A percentile compares a stretch with the other conserved stretches of the same genome.
Conservation (phyloP, 2,113 vertebrate species). For the Aegotheles bennettii region DNA sequence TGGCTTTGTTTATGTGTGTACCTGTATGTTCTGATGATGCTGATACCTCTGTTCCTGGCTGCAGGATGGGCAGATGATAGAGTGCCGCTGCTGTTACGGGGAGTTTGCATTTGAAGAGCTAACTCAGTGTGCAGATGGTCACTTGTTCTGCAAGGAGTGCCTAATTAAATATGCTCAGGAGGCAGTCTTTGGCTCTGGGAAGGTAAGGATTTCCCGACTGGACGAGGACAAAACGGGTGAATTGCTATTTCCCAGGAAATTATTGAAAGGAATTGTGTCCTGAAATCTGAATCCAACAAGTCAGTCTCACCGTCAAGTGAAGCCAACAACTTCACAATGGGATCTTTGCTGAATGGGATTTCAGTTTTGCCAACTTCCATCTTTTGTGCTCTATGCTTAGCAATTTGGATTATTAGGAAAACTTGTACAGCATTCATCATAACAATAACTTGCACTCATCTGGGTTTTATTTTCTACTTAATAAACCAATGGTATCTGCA, state of each 20-base stretch:
- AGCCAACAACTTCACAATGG: not conserved
- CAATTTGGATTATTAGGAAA: not conserved
- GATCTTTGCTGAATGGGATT: not conserved
- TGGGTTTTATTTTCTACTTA: not conserved
- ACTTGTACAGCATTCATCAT: rapidly evolving
- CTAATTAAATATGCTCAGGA: slow-evolving; percentile 96
- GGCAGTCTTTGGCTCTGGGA: slow-evolving; percentile 92
- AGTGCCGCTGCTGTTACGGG: slow-evolving; percentile 94
- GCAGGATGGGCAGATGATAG: slow-evolving; percentile 95
- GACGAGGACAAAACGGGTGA: not conserved
- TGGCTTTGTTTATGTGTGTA: not conserved
- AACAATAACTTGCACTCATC: not conserved
- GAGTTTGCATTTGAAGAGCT: slow-evolving; percentile 96
- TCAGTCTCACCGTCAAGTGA: not conserved
- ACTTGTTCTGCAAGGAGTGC: slow-evolving; percentile 98
- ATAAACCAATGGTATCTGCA: not conserved
- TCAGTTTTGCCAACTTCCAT: not conserved
- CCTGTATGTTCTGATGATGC: not conserved
- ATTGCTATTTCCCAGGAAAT: not conserved
- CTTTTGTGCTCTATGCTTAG: not conserved
- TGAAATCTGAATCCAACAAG: not conserved
- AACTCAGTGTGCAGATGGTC: slow-evolving; percentile 94
- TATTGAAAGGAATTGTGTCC: not conserved
- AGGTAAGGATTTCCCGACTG: slow-evolving; percentile 72
- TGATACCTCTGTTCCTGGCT: not conserved